phyloP scores from a whole-genome alignment of 1,140 invertebrate species.

The Lepidurus couesii region DNA sequence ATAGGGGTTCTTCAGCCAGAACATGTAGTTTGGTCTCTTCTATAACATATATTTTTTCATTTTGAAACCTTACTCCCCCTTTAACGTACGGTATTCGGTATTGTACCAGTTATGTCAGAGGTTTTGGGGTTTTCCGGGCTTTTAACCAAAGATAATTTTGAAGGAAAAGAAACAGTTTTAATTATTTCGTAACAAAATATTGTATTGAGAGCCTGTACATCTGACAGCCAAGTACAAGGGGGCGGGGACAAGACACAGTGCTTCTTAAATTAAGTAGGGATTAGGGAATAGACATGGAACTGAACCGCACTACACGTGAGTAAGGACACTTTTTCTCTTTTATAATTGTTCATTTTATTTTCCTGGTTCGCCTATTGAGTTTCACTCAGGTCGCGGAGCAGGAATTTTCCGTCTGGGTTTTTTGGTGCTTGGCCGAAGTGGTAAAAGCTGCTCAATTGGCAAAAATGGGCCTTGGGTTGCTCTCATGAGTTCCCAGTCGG shows the following conservation, averaged over 20 bases:
- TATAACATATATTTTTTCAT: too few species aligned
- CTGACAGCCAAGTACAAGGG: not conserved
- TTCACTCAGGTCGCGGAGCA: not conserved
- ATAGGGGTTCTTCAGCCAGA: too few species aligned
- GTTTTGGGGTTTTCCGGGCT: too few species aligned
- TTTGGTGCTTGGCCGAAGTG: not conserved
- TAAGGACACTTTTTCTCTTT: conserved; percentile 1
- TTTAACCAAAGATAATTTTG: too few species aligned
- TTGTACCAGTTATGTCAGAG: not conserved
- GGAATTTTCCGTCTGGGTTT: not conserved
- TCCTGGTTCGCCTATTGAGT: not conserved
- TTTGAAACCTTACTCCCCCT: too few species aligned
- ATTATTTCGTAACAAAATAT: not conserved
- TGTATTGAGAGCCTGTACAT: not conserved
- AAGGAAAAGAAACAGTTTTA: not conserved
- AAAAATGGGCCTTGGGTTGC: not conserved
- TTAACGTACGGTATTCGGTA: not conserved
- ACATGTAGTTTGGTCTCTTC: too few species aligned
- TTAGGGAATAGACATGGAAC: not conserved
- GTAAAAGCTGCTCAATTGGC: not conserved
- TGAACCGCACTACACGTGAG: not conserved
- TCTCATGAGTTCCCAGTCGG: not conserved
- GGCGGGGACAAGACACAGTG: not conserved
- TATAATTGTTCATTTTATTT: not conserved
- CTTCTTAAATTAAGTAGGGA: not conserved